Evolutionary conservation across 2,113 vertebrate genomes (phyloP).

Genomic region (Platanista minor): DNA sequence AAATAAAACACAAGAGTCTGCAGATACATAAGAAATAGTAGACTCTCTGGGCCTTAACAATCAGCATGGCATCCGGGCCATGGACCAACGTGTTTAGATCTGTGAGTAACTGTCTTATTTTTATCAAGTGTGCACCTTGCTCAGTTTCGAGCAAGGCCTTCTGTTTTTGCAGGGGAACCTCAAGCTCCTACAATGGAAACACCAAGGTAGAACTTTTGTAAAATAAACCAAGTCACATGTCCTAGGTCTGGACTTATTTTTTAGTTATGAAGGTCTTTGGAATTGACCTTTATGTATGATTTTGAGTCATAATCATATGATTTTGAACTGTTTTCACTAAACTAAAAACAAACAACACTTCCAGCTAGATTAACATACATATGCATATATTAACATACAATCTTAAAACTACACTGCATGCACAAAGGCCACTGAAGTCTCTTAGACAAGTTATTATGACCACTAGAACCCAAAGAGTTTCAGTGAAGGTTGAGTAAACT

Average conservation of each 20-base stretch:
- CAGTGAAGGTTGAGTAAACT: neutral
- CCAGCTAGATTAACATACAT: neutral
- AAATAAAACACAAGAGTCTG: slow-evolving; percentile 13
- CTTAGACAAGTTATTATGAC: neutral
- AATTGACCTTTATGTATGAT: neutral
- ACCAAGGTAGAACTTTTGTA: neutral
- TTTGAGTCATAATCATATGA: neutral
- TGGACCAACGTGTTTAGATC: neutral
- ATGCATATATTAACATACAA: neutral
- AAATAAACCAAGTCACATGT: neutral
- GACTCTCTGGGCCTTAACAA: neutral
- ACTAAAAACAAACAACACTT: neutral
- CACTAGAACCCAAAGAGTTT: neutral
- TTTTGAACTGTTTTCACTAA: neutral
- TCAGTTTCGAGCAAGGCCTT: neutral
- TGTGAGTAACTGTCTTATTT: neutral
- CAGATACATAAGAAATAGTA: neutral
- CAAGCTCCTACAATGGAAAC: neutral
- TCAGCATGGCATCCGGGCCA: neutral
- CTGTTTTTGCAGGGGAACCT: neutral
- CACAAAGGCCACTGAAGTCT: neutral
- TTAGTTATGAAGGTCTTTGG: neutral
- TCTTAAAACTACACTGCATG: neutral
- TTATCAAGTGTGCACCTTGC: neutral
- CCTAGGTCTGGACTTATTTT: neutral